A percentile compares a stretch with the other conserved stretches of the same genome.
Conservation (phyloP, 2,113 vertebrate genomes). For the Thamnophis sirtalis region DNA sequence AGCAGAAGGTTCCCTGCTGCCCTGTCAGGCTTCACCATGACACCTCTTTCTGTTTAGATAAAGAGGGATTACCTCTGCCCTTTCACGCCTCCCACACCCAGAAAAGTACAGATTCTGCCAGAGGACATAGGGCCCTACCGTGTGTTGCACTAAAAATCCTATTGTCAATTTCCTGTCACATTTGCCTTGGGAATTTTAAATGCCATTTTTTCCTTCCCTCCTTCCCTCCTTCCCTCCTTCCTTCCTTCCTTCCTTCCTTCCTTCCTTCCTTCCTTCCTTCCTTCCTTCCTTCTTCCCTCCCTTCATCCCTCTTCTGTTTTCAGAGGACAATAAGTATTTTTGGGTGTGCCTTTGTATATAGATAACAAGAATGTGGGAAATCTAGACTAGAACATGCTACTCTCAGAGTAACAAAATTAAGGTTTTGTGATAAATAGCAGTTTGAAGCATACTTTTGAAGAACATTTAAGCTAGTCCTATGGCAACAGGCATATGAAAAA, state of each 20-base stretch:
- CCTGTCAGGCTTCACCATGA: background rate
- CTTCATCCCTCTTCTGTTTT: background rate
- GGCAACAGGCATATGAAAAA: background rate
- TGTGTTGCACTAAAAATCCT: background rate
- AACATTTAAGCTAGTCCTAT: background rate
- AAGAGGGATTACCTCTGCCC: slow-evolving; percentile 7
- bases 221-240: background rate
- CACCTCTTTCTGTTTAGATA: slow-evolving; percentile 5
- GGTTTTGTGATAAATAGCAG: background rate
- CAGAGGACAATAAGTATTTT: background rate
- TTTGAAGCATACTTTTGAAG: background rate
- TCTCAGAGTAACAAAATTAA: background rate
- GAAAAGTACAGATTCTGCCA: background rate
- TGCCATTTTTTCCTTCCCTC: background rate
- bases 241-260: background rate
- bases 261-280: background rate
- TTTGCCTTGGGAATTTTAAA: background rate
- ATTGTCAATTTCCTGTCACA: background rate
- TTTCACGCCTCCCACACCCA: background rate
- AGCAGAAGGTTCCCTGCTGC: background rate
- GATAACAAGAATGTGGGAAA: background rate
- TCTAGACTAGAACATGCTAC: background rate
- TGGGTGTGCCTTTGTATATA: background rate
- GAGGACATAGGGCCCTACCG: background rate
- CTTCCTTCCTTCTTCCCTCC: background rate